Conservation (phyloP, 2,113 vertebrate genomes). For the Podocnemis expansa region DNA sequence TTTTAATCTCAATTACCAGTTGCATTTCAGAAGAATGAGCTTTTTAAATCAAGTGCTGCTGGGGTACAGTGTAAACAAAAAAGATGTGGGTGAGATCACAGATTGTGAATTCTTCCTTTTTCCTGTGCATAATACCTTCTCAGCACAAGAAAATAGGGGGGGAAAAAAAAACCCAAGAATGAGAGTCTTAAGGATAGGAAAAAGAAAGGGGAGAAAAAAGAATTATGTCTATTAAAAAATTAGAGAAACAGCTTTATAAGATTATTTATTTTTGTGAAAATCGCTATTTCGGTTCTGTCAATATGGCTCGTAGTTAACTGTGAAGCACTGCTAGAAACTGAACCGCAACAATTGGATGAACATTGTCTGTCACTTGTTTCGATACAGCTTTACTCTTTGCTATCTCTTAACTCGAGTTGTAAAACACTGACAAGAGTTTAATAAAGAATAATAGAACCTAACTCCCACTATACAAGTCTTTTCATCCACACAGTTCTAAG, state of each 20-base stretch:
- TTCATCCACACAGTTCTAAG: background rate
- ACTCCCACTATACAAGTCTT: background rate
- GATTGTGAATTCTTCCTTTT: background rate
- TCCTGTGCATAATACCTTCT: background rate
- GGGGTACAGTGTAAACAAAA: background rate
- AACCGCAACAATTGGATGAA: background rate
- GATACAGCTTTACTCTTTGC: background rate
- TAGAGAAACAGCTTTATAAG: background rate
- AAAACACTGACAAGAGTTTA: background rate
- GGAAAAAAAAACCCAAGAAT: background rate
- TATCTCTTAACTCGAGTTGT: background rate
- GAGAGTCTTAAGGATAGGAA: background rate
- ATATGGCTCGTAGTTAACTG: background rate
- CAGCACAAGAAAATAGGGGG: background rate
- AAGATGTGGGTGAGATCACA: background rate
- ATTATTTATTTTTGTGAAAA: background rate
- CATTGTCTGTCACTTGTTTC: background rate
- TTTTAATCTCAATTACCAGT: background rate
- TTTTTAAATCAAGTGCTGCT: background rate
- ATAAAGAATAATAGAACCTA: background rate
- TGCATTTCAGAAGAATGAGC: constrained; percentile 3
- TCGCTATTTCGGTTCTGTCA: background rate
- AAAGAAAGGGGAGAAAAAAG: background rate
- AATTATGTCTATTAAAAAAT: background rate
- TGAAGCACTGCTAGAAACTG: background rate